Conservation (phyloP, 2,888 invertebrate genomes). For the Callinectes sapidus region DNA sequence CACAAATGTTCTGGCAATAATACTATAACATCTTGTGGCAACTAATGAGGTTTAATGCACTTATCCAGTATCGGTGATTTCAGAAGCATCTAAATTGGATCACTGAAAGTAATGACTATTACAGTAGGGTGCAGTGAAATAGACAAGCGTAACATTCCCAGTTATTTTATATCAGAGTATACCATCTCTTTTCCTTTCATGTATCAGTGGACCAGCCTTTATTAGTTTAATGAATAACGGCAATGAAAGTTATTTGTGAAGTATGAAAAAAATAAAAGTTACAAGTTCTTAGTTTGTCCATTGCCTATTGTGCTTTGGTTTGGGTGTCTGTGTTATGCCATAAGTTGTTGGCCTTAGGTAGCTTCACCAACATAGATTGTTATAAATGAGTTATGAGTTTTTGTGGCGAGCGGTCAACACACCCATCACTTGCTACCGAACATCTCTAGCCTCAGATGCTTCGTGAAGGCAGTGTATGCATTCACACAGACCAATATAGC, state of each 20-base stretch:
- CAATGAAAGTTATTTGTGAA: slow-evolving; percentile 17
- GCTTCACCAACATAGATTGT: too few relatives aligned
- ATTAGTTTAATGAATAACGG: neutral
- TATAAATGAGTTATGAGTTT: too few relatives aligned
- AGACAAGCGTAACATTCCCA: neutral
- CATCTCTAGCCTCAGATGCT: too few relatives aligned
- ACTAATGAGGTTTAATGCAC: neutral
- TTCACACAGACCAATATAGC: too few relatives aligned
- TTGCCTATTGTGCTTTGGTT: neutral
- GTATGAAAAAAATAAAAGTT: neutral
- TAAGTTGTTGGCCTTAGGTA: too few relatives aligned
- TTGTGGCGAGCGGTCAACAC: too few relatives aligned
- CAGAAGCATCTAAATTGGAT: neutral
- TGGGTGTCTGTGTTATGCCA: neutral
- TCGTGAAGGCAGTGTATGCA: too few relatives aligned
- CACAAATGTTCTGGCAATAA: neutral
- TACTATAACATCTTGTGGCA: neutral
- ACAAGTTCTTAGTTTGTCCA: neutral
- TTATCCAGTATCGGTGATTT: neutral
- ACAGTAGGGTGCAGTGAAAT: neutral
- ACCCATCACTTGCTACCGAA: too few relatives aligned
- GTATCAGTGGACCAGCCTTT: neutral
- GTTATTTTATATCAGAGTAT: neutral
- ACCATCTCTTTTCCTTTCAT: neutral
- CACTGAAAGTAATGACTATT: neutral